Percentiles rank a stretch among this genome's conserved stretches.
phyloP scores from a whole-genome alignment of 2,888 invertebrate genomes.

The Liopterus haemorrhoidalis region DNA sequence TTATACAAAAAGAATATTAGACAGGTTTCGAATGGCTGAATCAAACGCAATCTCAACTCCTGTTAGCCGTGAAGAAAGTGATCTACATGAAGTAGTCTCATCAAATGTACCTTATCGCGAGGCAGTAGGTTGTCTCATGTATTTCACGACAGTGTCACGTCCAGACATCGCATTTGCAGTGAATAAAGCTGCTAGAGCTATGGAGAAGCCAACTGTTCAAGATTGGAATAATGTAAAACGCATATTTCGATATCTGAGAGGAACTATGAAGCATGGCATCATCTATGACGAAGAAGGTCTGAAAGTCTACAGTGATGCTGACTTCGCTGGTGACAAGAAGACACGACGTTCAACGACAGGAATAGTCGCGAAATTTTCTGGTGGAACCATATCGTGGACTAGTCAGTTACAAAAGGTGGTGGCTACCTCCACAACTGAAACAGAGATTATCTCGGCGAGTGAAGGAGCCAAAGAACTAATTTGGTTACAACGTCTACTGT shows the following conservation, averaged over 20 bases:
- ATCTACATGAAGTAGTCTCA: no score
- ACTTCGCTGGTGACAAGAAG: conserved; percentile 22
- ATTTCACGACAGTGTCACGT: no score
- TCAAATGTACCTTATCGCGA: no score
- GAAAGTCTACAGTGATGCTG: conserved; percentile 23
- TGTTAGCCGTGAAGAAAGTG: no score
- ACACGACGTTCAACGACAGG: conserved; percentile 17
- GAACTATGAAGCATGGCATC: conserved; percentile 9
- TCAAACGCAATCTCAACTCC: no score
- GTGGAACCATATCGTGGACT: conserved; percentile 12
- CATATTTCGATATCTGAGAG: conserved; percentile 11
- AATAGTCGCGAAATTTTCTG: conserved; percentile 14
- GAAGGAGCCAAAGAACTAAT: conserved; percentile 17
- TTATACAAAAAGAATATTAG: no score
- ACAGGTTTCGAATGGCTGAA: no score
- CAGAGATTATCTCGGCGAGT: conserved; percentile 17
- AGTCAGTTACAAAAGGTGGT: conserved; percentile 15
- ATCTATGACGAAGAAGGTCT: conserved; percentile 12
- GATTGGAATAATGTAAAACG: conserved; percentile 14
- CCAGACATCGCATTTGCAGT: no score
- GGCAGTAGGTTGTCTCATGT: no score
- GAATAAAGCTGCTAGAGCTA: no score
- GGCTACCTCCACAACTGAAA: conserved; percentile 18
- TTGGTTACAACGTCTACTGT: background rate
- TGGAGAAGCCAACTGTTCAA: conserved; percentile 6